These are phyloP conservation scores for Centropristis striata DNA, from an alignment of 2,113 vertebrate genomes.

Conservation along the genomic window DNA sequence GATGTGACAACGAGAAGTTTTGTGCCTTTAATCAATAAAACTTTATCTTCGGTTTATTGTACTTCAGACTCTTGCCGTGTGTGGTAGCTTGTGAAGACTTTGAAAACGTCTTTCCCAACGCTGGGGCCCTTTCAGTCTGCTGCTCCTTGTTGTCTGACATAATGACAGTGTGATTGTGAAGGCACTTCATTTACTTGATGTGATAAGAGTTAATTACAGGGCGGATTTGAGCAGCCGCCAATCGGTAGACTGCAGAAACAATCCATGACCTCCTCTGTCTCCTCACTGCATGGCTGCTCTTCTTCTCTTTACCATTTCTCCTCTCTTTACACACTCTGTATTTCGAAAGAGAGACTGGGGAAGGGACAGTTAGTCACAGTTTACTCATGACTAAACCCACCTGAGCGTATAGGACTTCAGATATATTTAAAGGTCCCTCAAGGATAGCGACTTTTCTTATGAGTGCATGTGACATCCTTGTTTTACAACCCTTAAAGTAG, in stretches of 20 bases:
- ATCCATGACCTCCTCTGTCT: conserved; percentile 28
- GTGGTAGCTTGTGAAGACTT: neutral
- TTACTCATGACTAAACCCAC: neutral
- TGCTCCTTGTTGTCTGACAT: conserved; percentile 39
- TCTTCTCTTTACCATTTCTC: neutral
- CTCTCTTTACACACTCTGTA: neutral
- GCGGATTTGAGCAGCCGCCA: conserved; percentile 45
- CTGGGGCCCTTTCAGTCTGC: neutral
- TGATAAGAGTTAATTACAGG: conserved; percentile 70
- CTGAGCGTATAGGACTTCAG: too few relatives aligned
- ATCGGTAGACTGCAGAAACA: conserved; percentile 49
- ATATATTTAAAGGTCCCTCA: neutral
- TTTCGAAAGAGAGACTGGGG: neutral
- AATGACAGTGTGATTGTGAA: conserved; percentile 49
- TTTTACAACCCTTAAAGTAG: neutral
- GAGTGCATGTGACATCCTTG: neutral
- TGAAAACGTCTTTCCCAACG: conserved; percentile 7
- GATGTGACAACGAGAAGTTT: neutral
- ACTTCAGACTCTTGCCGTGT: neutral
- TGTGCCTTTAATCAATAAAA: neutral
- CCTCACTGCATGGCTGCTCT: conserved; percentile 3
- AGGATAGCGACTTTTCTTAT: neutral
- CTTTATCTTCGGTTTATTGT: neutral
- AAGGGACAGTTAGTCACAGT: neutral
- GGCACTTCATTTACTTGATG: conserved; percentile 38